These are phyloP conservation scores for Zeus faber DNA, from an alignment of 2,113 vertebrate species.

Conservation along the genomic window DNA sequence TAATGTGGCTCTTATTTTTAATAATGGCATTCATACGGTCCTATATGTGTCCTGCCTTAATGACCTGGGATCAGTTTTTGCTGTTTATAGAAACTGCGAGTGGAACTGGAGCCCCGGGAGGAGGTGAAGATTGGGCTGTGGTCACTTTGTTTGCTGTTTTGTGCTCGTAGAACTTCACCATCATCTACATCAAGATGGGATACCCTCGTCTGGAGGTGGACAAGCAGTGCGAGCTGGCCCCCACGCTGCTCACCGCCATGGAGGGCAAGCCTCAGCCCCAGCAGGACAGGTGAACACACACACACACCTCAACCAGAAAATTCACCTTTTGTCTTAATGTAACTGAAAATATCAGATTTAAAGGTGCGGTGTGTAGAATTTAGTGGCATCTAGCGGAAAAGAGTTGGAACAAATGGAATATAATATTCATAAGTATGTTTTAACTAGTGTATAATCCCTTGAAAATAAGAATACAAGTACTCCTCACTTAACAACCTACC, in stretches of 20 bases:
- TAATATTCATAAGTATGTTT: too few relatives aligned
- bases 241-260: slow-evolving; percentile 97
- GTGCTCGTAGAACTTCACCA: slow-evolving; percentile 91
- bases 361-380: too few relatives aligned
- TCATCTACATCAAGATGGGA: slow-evolving; percentile 99
- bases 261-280: slow-evolving; percentile 96
- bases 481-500: too few relatives aligned
- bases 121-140: too few relatives aligned
- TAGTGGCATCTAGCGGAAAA: too few relatives aligned
- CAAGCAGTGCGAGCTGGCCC: slow-evolving; percentile 95
- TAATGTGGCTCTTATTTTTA: not conserved
- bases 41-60: too few relatives aligned
- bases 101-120: not conserved
- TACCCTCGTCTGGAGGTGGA: slow-evolving; percentile 92
- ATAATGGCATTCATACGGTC: not conserved
- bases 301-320: too few relatives aligned
- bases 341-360: too few relatives aligned
- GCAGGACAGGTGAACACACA: slow-evolving; percentile 87
- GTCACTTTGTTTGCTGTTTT: slow-evolving; percentile 3
- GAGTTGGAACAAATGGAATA: too few relatives aligned
- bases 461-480: too few relatives aligned
- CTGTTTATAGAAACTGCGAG: not conserved
- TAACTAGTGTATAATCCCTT: too few relatives aligned
- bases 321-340: too few relatives aligned
- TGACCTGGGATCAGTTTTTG: not conserved